Conservation (phyloP, 2,888 invertebrate genomes). For the Helleia helle region DNA sequence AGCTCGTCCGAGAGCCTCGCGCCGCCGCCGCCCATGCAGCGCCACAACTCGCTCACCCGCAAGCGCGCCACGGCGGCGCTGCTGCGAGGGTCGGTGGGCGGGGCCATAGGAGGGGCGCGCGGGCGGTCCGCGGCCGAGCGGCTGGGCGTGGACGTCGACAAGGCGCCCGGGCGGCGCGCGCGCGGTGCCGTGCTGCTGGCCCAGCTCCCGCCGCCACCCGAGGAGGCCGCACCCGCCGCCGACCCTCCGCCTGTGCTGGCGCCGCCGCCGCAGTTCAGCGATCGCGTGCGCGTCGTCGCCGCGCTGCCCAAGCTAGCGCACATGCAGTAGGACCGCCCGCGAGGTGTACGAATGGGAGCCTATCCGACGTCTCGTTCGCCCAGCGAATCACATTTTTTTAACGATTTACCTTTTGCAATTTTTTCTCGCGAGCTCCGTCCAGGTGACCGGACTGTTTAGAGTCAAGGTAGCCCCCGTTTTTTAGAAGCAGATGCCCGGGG, state of each 20-base stretch:
- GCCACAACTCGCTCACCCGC: conserved; percentile 76
- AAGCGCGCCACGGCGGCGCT: conserved; percentile 75
- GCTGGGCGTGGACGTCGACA: conserved; percentile 53
- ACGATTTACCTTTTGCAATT: neutral
- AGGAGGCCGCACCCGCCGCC: conserved; percentile 62
- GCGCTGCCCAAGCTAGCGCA: conserved; percentile 83
- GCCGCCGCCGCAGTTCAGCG: conserved; percentile 94
- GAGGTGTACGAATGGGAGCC: neutral
- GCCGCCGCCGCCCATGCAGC: conserved; percentile 59
- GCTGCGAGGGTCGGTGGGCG: no score
- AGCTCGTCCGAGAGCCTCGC: conserved; percentile 61
- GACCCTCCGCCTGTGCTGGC: conserved; percentile 78
- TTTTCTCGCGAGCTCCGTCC: neutral
- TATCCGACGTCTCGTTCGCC: neutral
- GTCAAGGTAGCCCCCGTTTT: no score
- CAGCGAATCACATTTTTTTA: neutral
- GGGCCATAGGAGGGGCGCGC: conserved; percentile 43
- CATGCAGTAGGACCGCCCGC: conserved; percentile 39
- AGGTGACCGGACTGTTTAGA: no score
- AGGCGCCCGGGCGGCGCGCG: conserved; percentile 84
- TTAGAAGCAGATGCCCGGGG: no score
- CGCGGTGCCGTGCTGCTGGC: conserved; percentile 78
- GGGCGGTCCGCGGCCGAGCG: conserved; percentile 56
- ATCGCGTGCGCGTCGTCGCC: conserved; percentile 88
- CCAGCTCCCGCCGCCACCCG: conserved; percentile 37